These are phyloP conservation scores for Cairina moschata DNA, from an alignment of 2,113 vertebrate genomes.

Conservation along the genomic window DNA sequence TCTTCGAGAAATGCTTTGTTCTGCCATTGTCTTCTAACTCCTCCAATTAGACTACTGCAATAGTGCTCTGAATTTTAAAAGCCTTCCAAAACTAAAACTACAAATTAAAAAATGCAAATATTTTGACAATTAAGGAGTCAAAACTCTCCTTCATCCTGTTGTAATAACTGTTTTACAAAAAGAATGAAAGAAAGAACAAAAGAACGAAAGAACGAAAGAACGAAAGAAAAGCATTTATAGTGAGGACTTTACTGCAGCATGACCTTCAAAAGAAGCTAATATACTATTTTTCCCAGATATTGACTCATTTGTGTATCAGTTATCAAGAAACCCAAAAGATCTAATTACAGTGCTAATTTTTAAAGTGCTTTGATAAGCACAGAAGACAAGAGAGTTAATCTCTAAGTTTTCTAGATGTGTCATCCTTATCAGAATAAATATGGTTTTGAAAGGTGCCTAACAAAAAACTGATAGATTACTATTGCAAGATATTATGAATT, in stretches of 20 bases:
- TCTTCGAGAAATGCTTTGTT: background rate
- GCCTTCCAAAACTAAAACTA: constrained; percentile 10
- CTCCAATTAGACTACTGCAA: background rate
- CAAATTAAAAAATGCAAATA: background rate
- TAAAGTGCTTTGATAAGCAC: background rate
- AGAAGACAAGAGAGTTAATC: background rate
- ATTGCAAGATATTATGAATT: background rate
- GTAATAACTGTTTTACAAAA: background rate
- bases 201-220: too few relatives aligned
- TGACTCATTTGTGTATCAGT: background rate
- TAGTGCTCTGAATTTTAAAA: background rate
- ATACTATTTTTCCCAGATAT: background rate
- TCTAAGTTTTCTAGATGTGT: background rate
- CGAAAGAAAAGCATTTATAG: background rate
- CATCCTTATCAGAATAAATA: background rate
- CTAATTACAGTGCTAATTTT: background rate
- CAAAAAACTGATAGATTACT: background rate
- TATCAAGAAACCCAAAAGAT: background rate
- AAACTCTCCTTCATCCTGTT: background rate
- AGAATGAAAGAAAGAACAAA: background rate
- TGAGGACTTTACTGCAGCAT: background rate
- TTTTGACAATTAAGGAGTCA: background rate
- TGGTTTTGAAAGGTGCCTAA: background rate
- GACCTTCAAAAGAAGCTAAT: background rate
- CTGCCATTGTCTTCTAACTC: background rate